phyloP scores from a whole-genome alignment of 2,888 invertebrate species.

The Tinea semifulvella region DNA sequence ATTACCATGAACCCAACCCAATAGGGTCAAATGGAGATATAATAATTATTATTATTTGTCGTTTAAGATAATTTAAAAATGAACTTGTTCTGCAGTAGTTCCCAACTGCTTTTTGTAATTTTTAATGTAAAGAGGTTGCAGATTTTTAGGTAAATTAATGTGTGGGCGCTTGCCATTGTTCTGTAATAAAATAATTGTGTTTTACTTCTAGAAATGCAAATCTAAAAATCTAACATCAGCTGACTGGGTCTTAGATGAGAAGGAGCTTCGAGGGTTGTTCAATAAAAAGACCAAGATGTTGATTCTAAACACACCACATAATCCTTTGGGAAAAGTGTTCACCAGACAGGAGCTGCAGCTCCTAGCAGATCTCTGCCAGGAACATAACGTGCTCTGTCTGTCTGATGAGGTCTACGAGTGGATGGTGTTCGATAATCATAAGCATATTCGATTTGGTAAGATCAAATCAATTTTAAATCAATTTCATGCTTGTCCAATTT shows the following conservation, averaged over 20 bases:
- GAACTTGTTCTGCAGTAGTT: too few species aligned
- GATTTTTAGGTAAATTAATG: neutral
- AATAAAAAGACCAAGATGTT: slow-evolving; percentile 91
- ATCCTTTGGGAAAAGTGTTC: slow-evolving; percentile 95
- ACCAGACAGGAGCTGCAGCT: slow-evolving; percentile 71
- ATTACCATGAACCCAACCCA: too few species aligned
- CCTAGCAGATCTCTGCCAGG: slow-evolving; percentile 89
- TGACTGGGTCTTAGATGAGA: slow-evolving; percentile 89
- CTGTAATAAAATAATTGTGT: neutral
- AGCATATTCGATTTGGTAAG: slow-evolving; percentile 91
- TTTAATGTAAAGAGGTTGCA: neutral
- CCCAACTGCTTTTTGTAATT: neutral
- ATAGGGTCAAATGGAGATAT: too few species aligned
- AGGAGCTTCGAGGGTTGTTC: slow-evolving; percentile 82
- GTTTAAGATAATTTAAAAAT: too few species aligned
- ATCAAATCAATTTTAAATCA: too few species aligned
- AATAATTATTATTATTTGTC: too few species aligned
- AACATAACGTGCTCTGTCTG: slow-evolving; percentile 90
- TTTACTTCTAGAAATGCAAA: neutral
- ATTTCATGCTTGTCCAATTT: too few species aligned
- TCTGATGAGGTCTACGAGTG: slow-evolving; percentile 99
- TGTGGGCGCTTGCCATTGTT: neutral
- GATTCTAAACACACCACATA: slow-evolving; percentile 97
- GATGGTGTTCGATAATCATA: slow-evolving; percentile 85
- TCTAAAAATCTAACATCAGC: slow-evolving; percentile 70